Evolutionary conservation across 2,888 invertebrate species (phyloP).

Genomic region (Aporophyla lueneburgensis): DNA sequence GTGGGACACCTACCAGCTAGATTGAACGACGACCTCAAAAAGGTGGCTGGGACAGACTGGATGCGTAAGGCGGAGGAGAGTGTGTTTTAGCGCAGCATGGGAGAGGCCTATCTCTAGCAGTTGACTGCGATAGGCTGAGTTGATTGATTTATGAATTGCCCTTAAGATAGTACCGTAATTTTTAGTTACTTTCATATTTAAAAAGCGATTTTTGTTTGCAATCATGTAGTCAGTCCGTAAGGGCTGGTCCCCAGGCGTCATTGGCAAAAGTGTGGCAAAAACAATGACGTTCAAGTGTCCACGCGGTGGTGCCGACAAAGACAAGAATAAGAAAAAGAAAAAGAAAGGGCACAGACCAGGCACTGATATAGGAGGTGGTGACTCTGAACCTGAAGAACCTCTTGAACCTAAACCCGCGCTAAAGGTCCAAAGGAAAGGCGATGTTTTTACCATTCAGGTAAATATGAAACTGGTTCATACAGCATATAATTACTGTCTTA

Average conservation of each 20-base stretch:
- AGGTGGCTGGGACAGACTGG: too few species aligned
- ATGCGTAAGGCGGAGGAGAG: too few species aligned
- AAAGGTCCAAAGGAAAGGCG: conserved; percentile 92
- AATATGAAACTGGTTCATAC: neutral
- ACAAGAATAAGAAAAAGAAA: conserved; percentile 85
- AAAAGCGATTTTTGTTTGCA: conserved; percentile 7
- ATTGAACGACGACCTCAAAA: too few species aligned
- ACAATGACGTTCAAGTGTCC: conserved; percentile 86
- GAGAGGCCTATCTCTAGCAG: too few species aligned
- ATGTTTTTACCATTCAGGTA: conserved; percentile 92
- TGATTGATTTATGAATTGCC: too few species aligned
- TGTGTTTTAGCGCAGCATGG: too few species aligned
- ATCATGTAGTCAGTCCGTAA: conserved; percentile 74
- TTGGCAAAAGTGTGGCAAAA: conserved; percentile 88
- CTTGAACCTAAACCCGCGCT: conserved; percentile 92
- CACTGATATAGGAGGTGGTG: conserved; percentile 79
- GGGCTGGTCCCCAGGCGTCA: conserved; percentile 91
- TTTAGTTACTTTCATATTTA: neutral
- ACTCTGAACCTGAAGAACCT: conserved; percentile 86
- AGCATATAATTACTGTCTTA: too few species aligned
- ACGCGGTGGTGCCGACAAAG: conserved; percentile 80
- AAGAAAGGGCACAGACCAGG: conserved; percentile 76
- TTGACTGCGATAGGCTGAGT: too few species aligned
- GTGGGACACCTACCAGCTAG: too few species aligned
- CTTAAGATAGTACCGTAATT: too few species aligned